phyloP scores from a whole-genome alignment of 2,888 invertebrate genomes.

The Tenthredo distinguenda region DNA sequence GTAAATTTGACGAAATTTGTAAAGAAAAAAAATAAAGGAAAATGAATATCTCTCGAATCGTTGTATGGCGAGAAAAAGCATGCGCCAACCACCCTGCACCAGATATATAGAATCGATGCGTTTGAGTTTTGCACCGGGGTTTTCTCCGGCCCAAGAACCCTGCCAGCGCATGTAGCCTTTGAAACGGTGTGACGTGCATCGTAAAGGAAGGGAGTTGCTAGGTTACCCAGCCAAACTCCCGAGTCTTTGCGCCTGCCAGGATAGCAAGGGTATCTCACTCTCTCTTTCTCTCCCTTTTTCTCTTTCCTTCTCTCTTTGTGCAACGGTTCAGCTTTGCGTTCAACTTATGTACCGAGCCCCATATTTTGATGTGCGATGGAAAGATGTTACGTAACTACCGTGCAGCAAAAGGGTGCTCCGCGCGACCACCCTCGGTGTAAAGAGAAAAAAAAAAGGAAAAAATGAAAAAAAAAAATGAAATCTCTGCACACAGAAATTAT shows the following conservation, averaged over 20 bases:
- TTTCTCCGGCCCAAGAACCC: conserved; percentile 8
- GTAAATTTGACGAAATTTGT: no score
- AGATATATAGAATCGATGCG: conserved; percentile 41
- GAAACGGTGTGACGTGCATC: conserved; percentile 50
- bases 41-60: background rate
- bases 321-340: conserved; percentile 35
- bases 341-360: background rate
- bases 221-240: conserved; percentile 49
- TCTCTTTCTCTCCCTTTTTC: background rate
- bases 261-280: conserved; percentile 17
- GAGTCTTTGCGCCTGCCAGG: conserved; percentile 35
- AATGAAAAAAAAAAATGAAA: background rate
- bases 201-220: conserved; percentile 52
- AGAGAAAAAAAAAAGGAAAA: background rate
- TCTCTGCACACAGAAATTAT: background rate
- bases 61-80: background rate
- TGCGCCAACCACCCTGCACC: background rate
- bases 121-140: conserved; percentile 1
- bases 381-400: conserved; percentile 35
- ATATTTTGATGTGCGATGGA: conserved; percentile 11
- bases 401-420: conserved; percentile 24
- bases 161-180: conserved; percentile 28
- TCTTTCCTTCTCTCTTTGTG: background rate
- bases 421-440: background rate
- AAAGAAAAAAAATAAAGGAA: background rate